Conservation (phyloP, 2,888 invertebrate genomes). For the Dasypogon diadema region DNA sequence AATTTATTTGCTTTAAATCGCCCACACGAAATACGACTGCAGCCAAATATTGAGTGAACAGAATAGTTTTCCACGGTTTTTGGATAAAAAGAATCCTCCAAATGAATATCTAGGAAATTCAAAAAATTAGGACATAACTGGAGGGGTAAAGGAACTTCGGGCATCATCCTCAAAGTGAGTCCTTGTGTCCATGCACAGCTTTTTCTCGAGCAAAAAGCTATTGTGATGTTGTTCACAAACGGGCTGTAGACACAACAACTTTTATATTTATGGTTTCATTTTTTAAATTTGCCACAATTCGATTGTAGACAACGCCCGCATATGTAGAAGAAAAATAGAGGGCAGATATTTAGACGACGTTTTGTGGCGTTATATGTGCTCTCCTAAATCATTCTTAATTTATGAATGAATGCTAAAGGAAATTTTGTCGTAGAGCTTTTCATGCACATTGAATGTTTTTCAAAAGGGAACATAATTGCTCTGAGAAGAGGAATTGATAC, state of each 20-base stretch:
- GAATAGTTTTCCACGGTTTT: no score
- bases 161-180: background rate
- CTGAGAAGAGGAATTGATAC: no score
- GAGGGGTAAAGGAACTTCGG: background rate
- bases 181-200: background rate
- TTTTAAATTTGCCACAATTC: constrained; percentile 5
- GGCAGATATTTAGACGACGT: background rate
- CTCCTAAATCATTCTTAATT: background rate
- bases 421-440: background rate
- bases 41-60: background rate
- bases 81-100: no score
- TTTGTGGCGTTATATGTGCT: background rate
- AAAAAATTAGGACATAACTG: background rate
- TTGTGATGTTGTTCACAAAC: background rate
- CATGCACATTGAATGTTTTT: background rate
- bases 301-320: background rate
- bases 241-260: background rate
- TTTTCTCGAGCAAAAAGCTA: background rate
- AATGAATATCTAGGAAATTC: background rate
- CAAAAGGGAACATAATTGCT: background rate
- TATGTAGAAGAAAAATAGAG: background rate
- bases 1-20: constrained; percentile 10
- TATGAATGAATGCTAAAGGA: background rate
- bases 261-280: background rate
- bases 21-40: background rate